Percentiles rank a stretch among this genome's conserved stretches.
Conservation (phyloP, 1,140 invertebrate species). For the Conus betulinus region DNA sequence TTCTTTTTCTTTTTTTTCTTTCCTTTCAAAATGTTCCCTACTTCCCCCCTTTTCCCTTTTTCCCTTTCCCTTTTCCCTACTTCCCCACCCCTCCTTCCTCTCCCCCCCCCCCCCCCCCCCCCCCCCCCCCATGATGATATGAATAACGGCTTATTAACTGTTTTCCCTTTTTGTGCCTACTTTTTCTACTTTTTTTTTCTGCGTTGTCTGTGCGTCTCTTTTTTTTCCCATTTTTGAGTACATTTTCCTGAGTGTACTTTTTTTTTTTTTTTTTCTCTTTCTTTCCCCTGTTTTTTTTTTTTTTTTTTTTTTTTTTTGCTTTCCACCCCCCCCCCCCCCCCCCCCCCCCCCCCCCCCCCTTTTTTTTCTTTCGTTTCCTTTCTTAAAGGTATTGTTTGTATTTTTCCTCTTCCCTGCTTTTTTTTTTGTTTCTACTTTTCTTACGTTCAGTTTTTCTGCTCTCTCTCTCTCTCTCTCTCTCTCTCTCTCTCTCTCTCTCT, state of each 20-base stretch:
- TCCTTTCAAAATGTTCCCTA: neutral
- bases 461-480: neutral
- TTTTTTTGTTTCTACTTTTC: neutral
- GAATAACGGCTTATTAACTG: no score
- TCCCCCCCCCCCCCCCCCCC: neutral
- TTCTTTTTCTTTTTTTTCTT: neutral
- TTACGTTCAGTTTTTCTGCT: neutral
- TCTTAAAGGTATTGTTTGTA: neutral
- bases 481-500: conserved; percentile 10
- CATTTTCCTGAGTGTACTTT: neutral
- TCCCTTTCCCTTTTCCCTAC: neutral
- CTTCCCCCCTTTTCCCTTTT: neutral
- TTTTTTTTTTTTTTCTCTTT: neutral
- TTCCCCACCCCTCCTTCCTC: neutral
- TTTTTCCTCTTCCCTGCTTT: neutral
- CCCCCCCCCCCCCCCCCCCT: neutral
- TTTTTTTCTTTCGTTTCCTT: neutral
- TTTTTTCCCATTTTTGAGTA: no score
- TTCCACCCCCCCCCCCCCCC: neutral
- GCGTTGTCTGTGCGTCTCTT: neutral
- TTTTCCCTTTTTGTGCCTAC: neutral
- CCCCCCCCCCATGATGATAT: neutral
- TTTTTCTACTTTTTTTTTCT: neutral
- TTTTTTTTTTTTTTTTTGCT: no score
- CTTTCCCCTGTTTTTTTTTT: neutral